Base-by-base conservation (phyloP, 1,140 invertebrate species). In the Probaryconus sp. region DNA sequence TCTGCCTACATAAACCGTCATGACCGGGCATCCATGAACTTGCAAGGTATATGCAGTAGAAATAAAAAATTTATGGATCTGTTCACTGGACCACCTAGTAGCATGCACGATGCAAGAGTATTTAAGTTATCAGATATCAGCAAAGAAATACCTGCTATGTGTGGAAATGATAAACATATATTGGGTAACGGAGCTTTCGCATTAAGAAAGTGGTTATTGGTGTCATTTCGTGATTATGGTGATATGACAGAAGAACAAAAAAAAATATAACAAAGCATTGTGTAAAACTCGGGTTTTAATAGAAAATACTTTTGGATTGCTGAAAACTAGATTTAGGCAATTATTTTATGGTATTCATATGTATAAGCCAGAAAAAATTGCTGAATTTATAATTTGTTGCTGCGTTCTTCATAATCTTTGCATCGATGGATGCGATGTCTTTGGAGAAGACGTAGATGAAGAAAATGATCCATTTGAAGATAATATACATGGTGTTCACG, bases 401-500 rank as follows among this genome's bases (percentile, higher is more conserved):
- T 85, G 80, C 63, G 77, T 86, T 14, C 53, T 87, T 38, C 81
- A 86, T 43, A 85, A 85, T 61, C 42, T 85, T 2, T 83, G 81
- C 55, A 74, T 83, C 21, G 77, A 83, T 30, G 11, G 6, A 13
- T 7, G 48, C n/a, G n/a, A n/a, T n/a, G n/a, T n/a, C n/a, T n/a
- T n/a, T 17, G 56, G 48, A 7, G 35, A 40, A 14, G n/a, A n/a
- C n/a, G n/a, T n/a, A 24, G 11, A 1, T 14, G 7, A 13, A 35
- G 18, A 51, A 35, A 35, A 37, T 14, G 2, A 14, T 14, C 4
- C n/a, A n/a, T n/a, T n/a, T n/a, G n/a, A n/a, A n/a, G n/a, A n/a
- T n/a, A n/a, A n/a, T n/a, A n/a, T n/a, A n/a, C n/a, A n/a, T n/a
- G n/a, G n/a, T n/a, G n/a, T n/a, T n/a, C n/a, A n/a, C n/a, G n/a